These are phyloP conservation scores for Acanthopagrus latus DNA, from an alignment of 2,797 vertebrate species.

Conservation along the genomic window DNA sequence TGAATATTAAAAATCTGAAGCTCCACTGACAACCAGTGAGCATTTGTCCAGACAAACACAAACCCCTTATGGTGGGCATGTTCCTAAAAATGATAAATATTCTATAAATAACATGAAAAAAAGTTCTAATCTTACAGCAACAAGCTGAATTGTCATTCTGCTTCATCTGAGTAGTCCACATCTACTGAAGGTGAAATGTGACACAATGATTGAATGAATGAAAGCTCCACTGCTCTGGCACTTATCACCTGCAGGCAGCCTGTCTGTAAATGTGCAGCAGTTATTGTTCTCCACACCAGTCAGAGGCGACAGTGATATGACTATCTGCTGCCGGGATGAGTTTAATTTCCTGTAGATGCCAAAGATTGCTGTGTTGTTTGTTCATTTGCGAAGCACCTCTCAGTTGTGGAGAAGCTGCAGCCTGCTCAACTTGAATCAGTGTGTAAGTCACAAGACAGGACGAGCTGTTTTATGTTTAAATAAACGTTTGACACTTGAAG, in stretches of 20 bases:
- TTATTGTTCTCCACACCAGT: background rate
- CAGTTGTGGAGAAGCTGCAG: conserved; percentile 15
- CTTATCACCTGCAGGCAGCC: background rate
- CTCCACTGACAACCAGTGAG: too few relatives aligned
- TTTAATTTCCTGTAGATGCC: background rate
- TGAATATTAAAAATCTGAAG: background rate
- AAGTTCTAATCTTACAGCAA: background rate
- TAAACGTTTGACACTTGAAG: background rate
- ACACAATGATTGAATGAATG: background rate
- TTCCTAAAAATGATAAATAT: background rate
- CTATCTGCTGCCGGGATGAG: background rate
- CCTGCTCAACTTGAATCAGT: background rate
- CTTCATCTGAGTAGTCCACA: too few relatives aligned
- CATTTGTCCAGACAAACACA: background rate
- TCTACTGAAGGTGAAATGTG: background rate
- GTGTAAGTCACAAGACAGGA: background rate
- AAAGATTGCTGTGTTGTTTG: background rate
- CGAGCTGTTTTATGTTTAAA: conserved; percentile 3
- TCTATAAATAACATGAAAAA: background rate
- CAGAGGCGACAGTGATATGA: background rate
- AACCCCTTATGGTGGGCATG: background rate
- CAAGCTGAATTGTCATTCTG: background rate
- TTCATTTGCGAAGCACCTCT: conserved; percentile 11
- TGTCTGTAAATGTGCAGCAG: background rate
- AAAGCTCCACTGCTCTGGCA: background rate